phyloP scores from a whole-genome alignment of 2,797 vertebrate genomes.

The Acrocephalus scirpaceus region DNA sequence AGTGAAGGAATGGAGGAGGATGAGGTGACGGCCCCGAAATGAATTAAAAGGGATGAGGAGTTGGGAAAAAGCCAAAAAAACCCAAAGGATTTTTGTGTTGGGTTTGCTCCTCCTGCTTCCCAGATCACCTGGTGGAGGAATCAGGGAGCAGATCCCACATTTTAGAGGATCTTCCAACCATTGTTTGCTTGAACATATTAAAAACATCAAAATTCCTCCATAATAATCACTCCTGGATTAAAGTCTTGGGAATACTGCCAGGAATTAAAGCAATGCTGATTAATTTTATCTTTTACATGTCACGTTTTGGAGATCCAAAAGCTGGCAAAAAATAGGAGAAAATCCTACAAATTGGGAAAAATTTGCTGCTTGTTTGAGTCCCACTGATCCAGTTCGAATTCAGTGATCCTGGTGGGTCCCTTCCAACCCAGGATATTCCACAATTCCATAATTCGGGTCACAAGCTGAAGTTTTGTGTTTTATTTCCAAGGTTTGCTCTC shows the following conservation, averaged over 20 bases:
- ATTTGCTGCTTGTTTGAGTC: neutral
- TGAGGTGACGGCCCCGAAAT: neutral
- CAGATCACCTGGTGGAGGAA: neutral
- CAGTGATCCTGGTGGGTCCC: neutral
- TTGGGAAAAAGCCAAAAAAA: neutral
- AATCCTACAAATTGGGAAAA: neutral
- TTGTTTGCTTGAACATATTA: neutral
- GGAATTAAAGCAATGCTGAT: neutral
- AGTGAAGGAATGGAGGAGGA: slow-evolving; percentile 32
- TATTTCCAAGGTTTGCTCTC: neutral
- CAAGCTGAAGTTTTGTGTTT: neutral
- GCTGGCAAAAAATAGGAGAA: neutral
- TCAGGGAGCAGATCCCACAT: neutral
- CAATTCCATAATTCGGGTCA: neutral
- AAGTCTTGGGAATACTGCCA: neutral
- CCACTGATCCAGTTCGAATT: neutral
- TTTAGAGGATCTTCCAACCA: neutral
- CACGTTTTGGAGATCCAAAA: neutral
- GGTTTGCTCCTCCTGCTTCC: neutral
- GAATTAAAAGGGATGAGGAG: neutral
- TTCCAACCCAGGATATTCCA: neutral
- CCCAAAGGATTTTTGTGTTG: neutral
- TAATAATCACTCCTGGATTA: neutral
- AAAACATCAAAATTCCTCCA: neutral
- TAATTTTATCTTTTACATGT: accelerated